Evolutionary conservation across 1,140 invertebrate species (phyloP).

Genomic region (Dinothrombium tinctorium): DNA sequence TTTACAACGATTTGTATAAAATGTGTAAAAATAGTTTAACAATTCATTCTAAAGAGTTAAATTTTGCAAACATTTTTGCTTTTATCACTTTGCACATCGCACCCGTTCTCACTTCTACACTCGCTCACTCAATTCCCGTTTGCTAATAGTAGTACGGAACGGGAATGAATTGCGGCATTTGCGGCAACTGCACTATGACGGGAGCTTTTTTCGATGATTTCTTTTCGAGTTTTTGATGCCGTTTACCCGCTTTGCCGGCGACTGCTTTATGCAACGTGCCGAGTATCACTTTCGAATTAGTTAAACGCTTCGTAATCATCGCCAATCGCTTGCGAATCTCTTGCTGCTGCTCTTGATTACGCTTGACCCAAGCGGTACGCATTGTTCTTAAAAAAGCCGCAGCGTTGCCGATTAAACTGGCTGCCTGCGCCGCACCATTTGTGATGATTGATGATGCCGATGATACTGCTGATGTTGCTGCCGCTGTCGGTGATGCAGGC

Average conservation of each 20-base stretch:
- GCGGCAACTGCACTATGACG: too few relatives aligned
- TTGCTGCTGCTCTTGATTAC: conserved; percentile 6
- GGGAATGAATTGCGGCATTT: background rate
- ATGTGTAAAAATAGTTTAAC: too few relatives aligned
- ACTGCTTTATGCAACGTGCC: background rate
- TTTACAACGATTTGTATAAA: too few relatives aligned
- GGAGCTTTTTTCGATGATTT: background rate
- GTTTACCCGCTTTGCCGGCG: background rate
- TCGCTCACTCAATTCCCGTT: too few relatives aligned
- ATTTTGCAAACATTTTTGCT: too few relatives aligned
- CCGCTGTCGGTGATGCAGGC: background rate
- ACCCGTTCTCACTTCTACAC: too few relatives aligned
- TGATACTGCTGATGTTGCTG: background rate
- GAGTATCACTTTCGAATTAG: background rate
- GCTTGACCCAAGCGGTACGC: conserved; percentile 8
- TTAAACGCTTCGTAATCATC: conserved; percentile 1
- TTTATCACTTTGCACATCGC: too few relatives aligned
- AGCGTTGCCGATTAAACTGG: too few relatives aligned
- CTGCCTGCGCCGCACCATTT: background rate
- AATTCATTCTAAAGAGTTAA: too few relatives aligned
- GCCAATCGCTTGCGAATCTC: background rate
- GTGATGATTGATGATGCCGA: background rate
- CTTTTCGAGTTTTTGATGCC: background rate
- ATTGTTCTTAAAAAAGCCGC: background rate
- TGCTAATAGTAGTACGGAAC: too few relatives aligned